Evolutionary conservation across 2,113 vertebrate genomes (phyloP), one percentile per base, ranked within the genome.

Genomic region (Anser cygnoides): DNA sequence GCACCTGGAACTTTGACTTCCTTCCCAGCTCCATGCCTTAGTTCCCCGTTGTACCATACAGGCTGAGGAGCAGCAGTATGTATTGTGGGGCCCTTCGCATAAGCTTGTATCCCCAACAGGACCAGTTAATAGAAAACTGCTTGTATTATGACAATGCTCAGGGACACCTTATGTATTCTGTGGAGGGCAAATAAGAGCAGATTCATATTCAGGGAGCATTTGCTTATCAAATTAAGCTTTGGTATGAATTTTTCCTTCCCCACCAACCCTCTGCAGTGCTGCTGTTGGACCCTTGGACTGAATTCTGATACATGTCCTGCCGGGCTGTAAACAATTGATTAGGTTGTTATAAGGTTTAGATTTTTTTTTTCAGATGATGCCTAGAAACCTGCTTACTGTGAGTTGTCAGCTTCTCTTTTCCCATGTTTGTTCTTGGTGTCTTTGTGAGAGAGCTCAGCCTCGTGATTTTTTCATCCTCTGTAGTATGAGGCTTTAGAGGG

Each of bases 401-500:
- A 57, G 49, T 12, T 79, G 29, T 57, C 26, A 10, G 1, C 11
- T 68, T 11, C 5, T 72, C 4, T 79, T 21, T 92, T 78, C 19
- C 28, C 3, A 1, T 46, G 8, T 28, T 37, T 87, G 20, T 29
- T 37, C 44, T 65, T 61, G 22, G 16, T 8, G 13, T 35, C 19
- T 76, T 72, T 76, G 21, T 58, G 12, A 41, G 23, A 70, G 33
- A 71, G 26, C 33, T 49, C 22, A 35, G 46, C n/a, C 43, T 50
- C 0, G 0, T 0, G 4, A 18, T 20, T 3, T 2, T 81, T 82
- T 74, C 9, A 18, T 29, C 13, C 14, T 52, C 33, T 52, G 0
- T 58, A 68, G 17, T 44, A 39, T 3, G 31, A 29, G 35, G n/a
- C 33, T 37, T 67, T 33, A 19, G 10, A 28, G 50, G 23, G 70